phyloP scores from a whole-genome alignment of 2,113 vertebrate genomes.

The Caranx ignobilis region DNA sequence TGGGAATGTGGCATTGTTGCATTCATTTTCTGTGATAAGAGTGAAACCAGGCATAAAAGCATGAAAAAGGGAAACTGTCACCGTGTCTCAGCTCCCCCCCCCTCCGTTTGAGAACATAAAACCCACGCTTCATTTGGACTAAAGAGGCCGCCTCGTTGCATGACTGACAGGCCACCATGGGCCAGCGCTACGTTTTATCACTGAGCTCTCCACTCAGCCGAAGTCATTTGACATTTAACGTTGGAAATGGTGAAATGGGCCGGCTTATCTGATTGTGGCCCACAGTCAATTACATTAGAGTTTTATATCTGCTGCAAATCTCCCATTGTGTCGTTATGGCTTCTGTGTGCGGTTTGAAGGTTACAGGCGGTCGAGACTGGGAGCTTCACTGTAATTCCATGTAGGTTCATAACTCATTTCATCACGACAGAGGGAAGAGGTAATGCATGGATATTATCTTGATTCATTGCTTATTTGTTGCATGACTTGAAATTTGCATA shows the following conservation, averaged over 20 bases:
- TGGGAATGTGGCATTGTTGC: slow-evolving; percentile 20
- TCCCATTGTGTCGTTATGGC: slow-evolving; percentile 58
- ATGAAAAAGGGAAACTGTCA: slow-evolving; percentile 40
- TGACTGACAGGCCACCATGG: slow-evolving; percentile 60
- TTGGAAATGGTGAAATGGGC: slow-evolving; percentile 54
- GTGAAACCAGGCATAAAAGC: slow-evolving; percentile 25
- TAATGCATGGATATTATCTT: slow-evolving; percentile 30
- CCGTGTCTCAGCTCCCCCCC: slow-evolving; percentile 25
- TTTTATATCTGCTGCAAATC: slow-evolving; percentile 76
- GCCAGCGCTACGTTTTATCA: slow-evolving; percentile 42
- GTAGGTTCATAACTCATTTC: slow-evolving; percentile 52
- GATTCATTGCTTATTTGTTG: slow-evolving; percentile 5
- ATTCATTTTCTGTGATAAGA: slow-evolving; percentile 54
- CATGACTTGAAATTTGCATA: slow-evolving; percentile 12
- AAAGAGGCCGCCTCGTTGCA: slow-evolving; percentile 13
- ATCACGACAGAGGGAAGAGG: slow-evolving; percentile 14
- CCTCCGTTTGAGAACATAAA: slow-evolving; percentile 37
- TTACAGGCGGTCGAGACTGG: slow-evolving; percentile 17
- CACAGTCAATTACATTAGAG: slow-evolving; percentile 72
- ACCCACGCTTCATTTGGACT: slow-evolving; percentile 27
- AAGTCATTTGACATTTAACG: slow-evolving; percentile 60
- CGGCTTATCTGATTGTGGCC: slow-evolving; percentile 78
- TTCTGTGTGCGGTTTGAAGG: slow-evolving; percentile 60
- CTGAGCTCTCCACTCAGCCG: slow-evolving; percentile 45
- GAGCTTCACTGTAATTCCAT: slow-evolving; percentile 18